These are phyloP conservation scores for Falcaria lacertinaria DNA, from an alignment of 2,888 invertebrate species.

Conservation along the genomic window DNA sequence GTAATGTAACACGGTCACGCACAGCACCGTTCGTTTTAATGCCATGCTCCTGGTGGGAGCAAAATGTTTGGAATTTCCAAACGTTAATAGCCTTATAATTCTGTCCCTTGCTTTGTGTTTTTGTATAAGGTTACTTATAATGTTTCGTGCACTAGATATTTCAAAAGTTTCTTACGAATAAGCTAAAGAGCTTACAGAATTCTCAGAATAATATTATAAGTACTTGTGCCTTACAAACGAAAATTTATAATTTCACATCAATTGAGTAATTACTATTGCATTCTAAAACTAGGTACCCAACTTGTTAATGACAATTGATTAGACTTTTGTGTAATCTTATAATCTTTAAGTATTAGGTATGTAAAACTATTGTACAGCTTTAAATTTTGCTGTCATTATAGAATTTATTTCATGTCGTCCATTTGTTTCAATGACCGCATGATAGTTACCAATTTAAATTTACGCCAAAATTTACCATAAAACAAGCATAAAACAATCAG, in stretches of 20 bases:
- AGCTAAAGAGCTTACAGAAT: no score
- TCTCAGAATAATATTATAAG: no score
- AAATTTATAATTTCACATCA: not conserved
- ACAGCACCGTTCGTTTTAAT: constrained; percentile 36
- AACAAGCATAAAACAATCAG: no score
- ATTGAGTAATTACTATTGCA: not conserved
- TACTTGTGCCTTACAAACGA: no score
- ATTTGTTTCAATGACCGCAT: constrained; percentile 15
- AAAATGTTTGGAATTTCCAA: not conserved
- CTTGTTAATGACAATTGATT: no score
- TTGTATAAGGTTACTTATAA: not conserved
- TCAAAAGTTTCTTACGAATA: no score
- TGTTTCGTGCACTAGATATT: not conserved
- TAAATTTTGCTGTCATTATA: no score
- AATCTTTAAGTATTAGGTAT: no score
- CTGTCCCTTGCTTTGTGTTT: not conserved
- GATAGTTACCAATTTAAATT: constrained; percentile 43
- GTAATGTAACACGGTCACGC: constrained; percentile 52
- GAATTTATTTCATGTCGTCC: no score
- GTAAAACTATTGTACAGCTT: no score
- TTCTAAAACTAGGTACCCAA: no score
- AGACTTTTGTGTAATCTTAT: no score
- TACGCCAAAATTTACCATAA: constrained; percentile 39
- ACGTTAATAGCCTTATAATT: constrained; percentile 3
- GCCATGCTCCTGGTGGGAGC: constrained; percentile 10